These are phyloP conservation scores for Lepilemur septentrionalis DNA, from an alignment of 2,797 vertebrate genomes.

Conservation along the genomic window DNA sequence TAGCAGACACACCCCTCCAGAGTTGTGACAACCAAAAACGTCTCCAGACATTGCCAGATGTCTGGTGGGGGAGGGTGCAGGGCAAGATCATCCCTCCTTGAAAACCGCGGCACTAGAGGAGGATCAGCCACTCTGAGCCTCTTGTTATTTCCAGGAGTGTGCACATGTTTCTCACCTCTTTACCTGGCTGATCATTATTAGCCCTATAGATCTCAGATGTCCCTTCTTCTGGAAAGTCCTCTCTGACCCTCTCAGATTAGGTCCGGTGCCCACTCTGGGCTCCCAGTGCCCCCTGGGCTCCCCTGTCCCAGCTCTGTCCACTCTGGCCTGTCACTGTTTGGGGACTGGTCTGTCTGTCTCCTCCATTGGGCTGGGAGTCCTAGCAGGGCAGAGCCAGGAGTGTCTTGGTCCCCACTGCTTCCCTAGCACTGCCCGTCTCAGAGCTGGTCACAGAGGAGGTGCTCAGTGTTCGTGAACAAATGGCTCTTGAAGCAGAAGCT, in stretches of 20 bases:
- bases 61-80: no score
- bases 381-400: neutral
- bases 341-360: neutral
- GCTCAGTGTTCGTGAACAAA: neutral
- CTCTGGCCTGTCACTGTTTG: neutral
- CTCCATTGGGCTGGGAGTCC: neutral
- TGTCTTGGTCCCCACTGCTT: neutral
- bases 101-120: neutral
- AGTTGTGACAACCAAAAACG: neutral
- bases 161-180: neutral
- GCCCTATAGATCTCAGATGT: neutral
- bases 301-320: neutral
- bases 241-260: neutral
- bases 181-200: neutral
- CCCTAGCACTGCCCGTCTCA: neutral
- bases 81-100: neutral
- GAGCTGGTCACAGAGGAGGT: neutral
- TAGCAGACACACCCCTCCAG: neutral
- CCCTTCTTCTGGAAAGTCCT: neutral
- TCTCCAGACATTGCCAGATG: neutral
- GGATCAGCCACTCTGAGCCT: accelerated
- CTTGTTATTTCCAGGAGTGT: neutral
- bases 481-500: neutral
- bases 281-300: neutral
- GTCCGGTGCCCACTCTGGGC: neutral